phyloP scores from a whole-genome alignment of 1,140 invertebrate genomes.

The Pogonus chalceus region DNA sequence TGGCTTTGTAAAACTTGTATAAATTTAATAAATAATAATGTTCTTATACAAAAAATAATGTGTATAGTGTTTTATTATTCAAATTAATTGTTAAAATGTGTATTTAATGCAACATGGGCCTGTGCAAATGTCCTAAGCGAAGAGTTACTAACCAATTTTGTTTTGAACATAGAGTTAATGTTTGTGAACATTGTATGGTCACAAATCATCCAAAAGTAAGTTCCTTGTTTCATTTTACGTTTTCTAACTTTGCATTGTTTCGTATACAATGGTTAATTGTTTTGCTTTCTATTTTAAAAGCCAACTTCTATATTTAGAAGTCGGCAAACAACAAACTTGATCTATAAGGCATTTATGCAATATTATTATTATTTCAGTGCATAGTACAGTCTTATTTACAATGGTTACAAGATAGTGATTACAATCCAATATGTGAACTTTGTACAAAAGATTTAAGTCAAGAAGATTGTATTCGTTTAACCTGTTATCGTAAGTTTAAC shows the following conservation, averaged over 20 bases:
- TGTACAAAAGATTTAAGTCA: conserved; percentile 69
- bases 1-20: background rate
- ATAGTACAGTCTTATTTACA: conserved; percentile 94
- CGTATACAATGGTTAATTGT: too few species aligned
- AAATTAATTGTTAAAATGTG: background rate
- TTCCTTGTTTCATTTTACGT: conserved; percentile 4
- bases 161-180: conserved; percentile 96
- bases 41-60: background rate
- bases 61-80: background rate
- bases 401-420: conserved; percentile 96
- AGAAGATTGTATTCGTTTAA: conserved; percentile 78
- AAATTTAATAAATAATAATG: conserved; percentile 2
- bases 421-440: conserved; percentile 80
- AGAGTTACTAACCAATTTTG: conserved; percentile 97
- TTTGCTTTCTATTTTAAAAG: too few species aligned
- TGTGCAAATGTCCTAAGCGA: conserved; percentile 95
- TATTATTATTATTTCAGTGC: conserved; percentile 58
- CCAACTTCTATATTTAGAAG: too few species aligned
- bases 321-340: too few species aligned
- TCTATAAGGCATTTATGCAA: conserved; percentile 8
- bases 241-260: conserved; percentile 2
- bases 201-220: conserved; percentile 88
- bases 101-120: conserved; percentile 59
- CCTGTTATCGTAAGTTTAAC: conserved; percentile 67
- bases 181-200: conserved; percentile 96